Percentiles rank a stretch among this genome's conserved stretches.
These are phyloP conservation scores for Chymomyza costata DNA, from an alignment of 1,140 invertebrate genomes.

Conservation along the genomic window DNA sequence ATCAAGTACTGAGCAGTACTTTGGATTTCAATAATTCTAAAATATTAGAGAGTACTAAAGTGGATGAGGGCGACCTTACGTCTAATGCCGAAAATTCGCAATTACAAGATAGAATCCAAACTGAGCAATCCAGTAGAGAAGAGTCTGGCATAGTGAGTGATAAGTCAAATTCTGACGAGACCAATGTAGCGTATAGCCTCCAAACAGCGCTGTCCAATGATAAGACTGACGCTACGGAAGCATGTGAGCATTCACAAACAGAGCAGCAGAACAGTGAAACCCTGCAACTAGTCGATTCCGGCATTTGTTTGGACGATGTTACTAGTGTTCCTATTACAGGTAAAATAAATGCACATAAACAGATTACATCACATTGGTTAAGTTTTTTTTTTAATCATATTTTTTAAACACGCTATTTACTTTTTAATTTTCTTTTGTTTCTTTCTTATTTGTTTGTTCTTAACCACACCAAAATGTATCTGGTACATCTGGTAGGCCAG, in stretches of 20 bases:
- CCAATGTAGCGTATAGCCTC: too few species aligned
- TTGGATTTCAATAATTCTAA: conserved; percentile 33
- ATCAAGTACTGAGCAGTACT: conserved; percentile 35
- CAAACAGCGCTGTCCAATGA: too few species aligned
- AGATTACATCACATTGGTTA: conserved; percentile 28
- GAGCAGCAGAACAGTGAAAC: too few species aligned
- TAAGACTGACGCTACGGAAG: too few species aligned
- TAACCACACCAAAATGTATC: neutral
- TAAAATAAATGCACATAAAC: conserved; percentile 34
- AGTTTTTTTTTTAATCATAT: conserved; percentile 57
- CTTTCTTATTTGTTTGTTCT: neutral
- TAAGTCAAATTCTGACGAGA: conserved; percentile 5
- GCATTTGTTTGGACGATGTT: conserved; percentile 39
- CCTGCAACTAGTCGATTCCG: conserved; percentile 32
- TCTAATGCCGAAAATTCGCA: conserved; percentile 31
- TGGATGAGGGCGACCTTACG: conserved; percentile 27
- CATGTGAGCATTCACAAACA: too few species aligned
- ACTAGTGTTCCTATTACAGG: conserved; percentile 25
- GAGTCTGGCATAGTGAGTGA: neutral
- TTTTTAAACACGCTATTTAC: conserved; percentile 37
- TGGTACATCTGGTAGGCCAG: conserved; percentile 40
- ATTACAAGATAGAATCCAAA: conserved; percentile 20
- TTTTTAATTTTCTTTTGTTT: too few species aligned
- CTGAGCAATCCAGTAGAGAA: conserved; percentile 4
- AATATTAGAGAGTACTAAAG: conserved; percentile 20